Evolutionary conservation across 2,797 vertebrate species (phyloP).

Genomic region (Gambusia yucatana): DNA sequence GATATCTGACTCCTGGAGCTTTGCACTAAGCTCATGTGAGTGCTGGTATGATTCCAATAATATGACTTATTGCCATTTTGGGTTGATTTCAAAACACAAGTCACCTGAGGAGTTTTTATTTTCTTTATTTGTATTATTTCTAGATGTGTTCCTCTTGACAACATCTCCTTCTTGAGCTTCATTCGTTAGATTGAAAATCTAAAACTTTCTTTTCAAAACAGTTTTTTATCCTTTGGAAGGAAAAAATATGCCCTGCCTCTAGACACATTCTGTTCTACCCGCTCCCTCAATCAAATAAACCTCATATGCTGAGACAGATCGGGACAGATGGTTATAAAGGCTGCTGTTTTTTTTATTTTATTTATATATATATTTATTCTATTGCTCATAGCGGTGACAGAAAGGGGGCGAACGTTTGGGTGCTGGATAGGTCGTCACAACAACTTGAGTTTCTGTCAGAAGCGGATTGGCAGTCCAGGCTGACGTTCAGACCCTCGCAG

Average conservation of each 20-base stretch:
- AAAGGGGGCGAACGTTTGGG: slow-evolving; percentile 40
- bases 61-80: not conserved
- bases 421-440: slow-evolving; percentile 28
- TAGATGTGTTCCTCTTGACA: not conserved
- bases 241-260: slow-evolving; percentile 14
- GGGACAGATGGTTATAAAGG: slow-evolving; percentile 58
- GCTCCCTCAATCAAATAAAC: slow-evolving; percentile 50
- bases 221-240: not conserved
- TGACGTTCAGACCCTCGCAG: slow-evolving; percentile 44
- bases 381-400: slow-evolving; percentile 56
- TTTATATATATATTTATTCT: slow-evolving; percentile 39
- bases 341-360: slow-evolving; percentile 50
- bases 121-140: not conserved
- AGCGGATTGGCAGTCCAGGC: slow-evolving; percentile 57
- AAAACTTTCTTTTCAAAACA: not conserved
- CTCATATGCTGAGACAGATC: slow-evolving; percentile 63
- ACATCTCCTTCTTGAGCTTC: not conserved
- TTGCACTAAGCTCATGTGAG: not conserved
- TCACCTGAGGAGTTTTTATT: not conserved
- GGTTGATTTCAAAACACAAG: slow-evolving; percentile 3
- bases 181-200: not conserved
- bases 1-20: not conserved
- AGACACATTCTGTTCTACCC: slow-evolving; percentile 31
- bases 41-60: not conserved
- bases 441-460: slow-evolving; percentile 51